Conservation (phyloP, 1,140 invertebrate species). For the Cardiocondyla obscurior region DNA sequence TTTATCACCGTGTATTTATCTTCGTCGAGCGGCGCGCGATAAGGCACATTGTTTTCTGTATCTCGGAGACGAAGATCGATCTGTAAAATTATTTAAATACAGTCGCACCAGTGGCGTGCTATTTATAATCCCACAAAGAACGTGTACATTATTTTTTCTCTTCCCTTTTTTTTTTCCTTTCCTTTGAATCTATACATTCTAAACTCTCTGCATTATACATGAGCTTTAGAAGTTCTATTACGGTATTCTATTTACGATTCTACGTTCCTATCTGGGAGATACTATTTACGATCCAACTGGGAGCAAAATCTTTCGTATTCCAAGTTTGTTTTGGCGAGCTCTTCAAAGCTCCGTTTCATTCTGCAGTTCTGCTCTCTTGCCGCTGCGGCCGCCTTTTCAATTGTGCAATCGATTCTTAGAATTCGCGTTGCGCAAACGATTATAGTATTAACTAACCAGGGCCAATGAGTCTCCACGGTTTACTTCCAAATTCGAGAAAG, state of each 20-base stretch:
- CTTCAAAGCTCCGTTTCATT: neutral
- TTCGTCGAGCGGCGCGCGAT: neutral
- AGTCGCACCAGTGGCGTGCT: neutral
- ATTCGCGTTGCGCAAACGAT: neutral
- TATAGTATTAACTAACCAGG: neutral
- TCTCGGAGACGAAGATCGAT: neutral
- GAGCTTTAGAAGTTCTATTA: neutral
- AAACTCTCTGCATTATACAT: neutral
- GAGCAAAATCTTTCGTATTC: neutral
- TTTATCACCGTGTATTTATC: neutral
- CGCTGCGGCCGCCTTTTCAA: no score
- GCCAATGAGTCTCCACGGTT: neutral
- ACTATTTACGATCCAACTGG: neutral
- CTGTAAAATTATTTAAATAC: neutral
- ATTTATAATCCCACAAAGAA: neutral
- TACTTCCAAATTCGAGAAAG: no score
- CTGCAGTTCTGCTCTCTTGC: no score
- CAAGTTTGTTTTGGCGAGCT: neutral
- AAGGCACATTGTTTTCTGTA: neutral
- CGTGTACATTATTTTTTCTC: neutral
- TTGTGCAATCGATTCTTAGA: neutral
- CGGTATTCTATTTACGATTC: conserved; percentile 1
- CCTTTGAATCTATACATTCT: neutral
- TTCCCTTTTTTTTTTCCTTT: no score
- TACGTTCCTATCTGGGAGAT: neutral